These are phyloP conservation scores for Pseudochirops corinnae DNA, from an alignment of 2,797 vertebrate species.

Conservation along the genomic window DNA sequence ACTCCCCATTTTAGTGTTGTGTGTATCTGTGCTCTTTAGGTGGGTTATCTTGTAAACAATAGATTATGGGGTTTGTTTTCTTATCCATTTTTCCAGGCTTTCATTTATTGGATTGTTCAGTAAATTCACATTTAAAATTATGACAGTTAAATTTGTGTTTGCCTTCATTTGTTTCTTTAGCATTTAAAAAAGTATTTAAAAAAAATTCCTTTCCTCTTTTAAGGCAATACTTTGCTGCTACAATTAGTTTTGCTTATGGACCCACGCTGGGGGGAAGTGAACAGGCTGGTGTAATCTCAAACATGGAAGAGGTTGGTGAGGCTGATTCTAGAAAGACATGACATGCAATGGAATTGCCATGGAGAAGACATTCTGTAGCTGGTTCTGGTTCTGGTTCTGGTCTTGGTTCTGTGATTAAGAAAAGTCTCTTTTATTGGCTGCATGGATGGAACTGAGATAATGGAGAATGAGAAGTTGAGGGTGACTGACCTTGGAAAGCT, in stretches of 20 bases:
- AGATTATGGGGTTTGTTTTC: background rate
- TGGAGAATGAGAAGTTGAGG: background rate
- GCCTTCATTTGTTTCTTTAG: background rate
- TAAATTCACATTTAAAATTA: background rate
- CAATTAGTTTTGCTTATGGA: background rate
- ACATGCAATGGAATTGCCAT: no score
- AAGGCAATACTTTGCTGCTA: background rate
- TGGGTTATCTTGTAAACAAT: background rate
- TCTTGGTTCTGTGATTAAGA: no score
- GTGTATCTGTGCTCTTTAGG: background rate
- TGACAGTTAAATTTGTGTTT: background rate
- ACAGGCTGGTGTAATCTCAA: no score
- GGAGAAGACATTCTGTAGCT: no score
- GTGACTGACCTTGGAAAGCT: background rate
- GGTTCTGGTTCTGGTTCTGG: no score
- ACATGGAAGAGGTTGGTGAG: no score
- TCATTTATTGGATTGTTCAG: background rate
- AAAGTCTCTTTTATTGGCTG: background rate
- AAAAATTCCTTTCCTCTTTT: background rate
- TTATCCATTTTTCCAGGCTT: background rate
- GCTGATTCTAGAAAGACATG: no score
- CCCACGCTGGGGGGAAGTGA: no score
- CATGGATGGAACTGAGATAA: background rate
- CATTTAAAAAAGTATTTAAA: background rate
- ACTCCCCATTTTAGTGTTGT: background rate